These are phyloP conservation scores for Ctenicera cuprea DNA, from an alignment of 2,888 invertebrate genomes.

Conservation along the genomic window DNA sequence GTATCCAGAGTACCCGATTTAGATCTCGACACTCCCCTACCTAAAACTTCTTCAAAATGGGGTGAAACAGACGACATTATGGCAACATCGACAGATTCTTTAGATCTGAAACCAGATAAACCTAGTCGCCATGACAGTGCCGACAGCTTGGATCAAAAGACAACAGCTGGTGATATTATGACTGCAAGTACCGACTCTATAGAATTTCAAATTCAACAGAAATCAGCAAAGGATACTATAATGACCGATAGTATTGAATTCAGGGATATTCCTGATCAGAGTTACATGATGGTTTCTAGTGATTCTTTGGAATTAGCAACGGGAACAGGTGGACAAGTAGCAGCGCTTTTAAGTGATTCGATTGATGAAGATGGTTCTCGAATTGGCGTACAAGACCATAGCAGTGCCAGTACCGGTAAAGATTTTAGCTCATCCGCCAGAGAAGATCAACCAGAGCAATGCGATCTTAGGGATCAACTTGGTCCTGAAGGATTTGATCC, in stretches of 20 bases:
- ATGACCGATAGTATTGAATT: constrained; percentile 77
- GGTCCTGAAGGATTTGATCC: constrained; percentile 37
- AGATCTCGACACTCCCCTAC: constrained; percentile 72
- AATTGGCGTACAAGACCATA: constrained; percentile 70
- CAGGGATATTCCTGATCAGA: constrained; percentile 67
- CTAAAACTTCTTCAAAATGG: constrained; percentile 68
- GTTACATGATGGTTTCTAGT: constrained; percentile 71
- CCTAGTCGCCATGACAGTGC: constrained; percentile 77
- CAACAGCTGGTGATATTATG: constrained; percentile 74
- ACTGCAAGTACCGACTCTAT: constrained; percentile 78
- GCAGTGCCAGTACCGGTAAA: constrained; percentile 73
- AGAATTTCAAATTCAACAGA: constrained; percentile 72
- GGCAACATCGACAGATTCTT: constrained; percentile 79
- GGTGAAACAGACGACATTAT: constrained; percentile 72
- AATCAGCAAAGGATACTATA: constrained; percentile 66
- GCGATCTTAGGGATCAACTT: constrained; percentile 37
- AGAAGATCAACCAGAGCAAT: constrained; percentile 65
- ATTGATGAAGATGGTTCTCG: constrained; percentile 72
- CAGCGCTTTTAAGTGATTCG: constrained; percentile 70
- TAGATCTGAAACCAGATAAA: constrained; percentile 74
- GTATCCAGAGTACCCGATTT: constrained; percentile 75
- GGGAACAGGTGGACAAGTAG: constrained; percentile 63
- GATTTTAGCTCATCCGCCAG: constrained; percentile 72
- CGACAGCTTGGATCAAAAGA: constrained; percentile 81
- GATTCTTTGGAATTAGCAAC: constrained; percentile 73